Conservation (phyloP, 2,113 vertebrate genomes). For the Taxidea taxus region DNA sequence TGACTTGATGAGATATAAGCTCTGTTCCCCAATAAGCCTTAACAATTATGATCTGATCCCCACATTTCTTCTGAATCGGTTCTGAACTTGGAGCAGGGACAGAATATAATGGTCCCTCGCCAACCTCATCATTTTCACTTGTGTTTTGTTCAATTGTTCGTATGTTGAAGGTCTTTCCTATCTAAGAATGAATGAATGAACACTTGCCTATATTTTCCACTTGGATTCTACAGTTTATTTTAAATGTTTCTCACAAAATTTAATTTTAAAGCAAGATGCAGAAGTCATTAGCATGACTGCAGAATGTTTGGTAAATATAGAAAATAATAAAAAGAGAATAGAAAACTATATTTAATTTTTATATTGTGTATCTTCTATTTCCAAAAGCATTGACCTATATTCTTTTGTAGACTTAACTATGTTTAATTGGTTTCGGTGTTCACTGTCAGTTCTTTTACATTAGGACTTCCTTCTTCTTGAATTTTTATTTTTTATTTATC, state of each 20-base stretch:
- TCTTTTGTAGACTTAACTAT: not conserved
- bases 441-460: not conserved
- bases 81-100: not conserved
- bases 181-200: not conserved
- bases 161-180: not conserved
- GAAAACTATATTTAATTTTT: conserved; percentile 31
- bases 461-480: not conserved
- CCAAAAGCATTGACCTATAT: not conserved
- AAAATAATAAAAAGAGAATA: conserved; percentile 1
- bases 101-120: not conserved
- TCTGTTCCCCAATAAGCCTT: not conserved
- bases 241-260: not conserved
- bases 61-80: not conserved
- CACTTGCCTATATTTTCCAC: not conserved
- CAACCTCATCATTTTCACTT: not conserved
- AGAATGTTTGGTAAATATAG: not conserved
- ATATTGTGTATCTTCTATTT: not conserved
- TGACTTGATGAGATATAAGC: not conserved
- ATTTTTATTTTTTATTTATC: not conserved
- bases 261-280: not conserved
- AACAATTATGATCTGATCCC: not conserved
- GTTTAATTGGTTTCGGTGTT: not conserved
- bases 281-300: not conserved
- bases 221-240: not conserved
- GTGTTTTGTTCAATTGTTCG: not conserved